Evolutionary conservation across 2,888 invertebrate species (phyloP).

Genomic region (Thecophora atra): DNA sequence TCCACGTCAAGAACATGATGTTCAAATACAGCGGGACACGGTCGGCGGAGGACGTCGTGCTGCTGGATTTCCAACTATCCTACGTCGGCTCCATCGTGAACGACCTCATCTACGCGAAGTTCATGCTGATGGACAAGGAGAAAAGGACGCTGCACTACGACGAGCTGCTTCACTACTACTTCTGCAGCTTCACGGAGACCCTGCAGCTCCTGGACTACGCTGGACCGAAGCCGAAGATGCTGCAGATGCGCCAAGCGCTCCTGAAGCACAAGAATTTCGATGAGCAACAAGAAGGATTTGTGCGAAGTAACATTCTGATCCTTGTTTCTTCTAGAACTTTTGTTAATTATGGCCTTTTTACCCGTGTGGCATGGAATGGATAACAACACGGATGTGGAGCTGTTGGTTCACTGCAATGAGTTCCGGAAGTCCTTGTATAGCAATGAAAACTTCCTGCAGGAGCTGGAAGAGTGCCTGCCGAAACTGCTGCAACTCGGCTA

Average conservation of each 20-base stretch:
- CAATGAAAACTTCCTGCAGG: constrained; percentile 31
- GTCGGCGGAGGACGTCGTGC: constrained; percentile 46
- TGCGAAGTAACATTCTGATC: neutral
- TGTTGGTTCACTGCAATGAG: constrained; percentile 27
- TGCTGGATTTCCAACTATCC: constrained; percentile 54
- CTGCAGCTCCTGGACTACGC: constrained; percentile 48
- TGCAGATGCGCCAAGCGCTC: constrained; percentile 45
- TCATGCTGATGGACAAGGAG: constrained; percentile 46
- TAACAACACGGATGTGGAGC: constrained; percentile 24
- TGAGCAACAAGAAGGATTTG: constrained; percentile 34
- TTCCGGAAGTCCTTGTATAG: constrained; percentile 27
- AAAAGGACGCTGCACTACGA: constrained; percentile 46
- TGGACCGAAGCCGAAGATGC: constrained; percentile 46
- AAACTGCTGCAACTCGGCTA: constrained; percentile 49
- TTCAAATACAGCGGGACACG: constrained; percentile 42
- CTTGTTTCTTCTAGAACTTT: constrained; percentile 36
- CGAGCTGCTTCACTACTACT: constrained; percentile 50
- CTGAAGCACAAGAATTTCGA: constrained; percentile 46
- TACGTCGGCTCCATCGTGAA: constrained; percentile 49
- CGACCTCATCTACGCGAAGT: constrained; percentile 51
- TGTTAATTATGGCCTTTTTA: constrained; percentile 35
- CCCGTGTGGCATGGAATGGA: constrained; percentile 37
- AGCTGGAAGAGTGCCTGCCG: constrained; percentile 42
- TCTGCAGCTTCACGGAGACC: constrained; percentile 46
- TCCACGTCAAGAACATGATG: constrained; percentile 54